Conservation (phyloP, 2,888 invertebrate species). For the Timema cristinae region DNA sequence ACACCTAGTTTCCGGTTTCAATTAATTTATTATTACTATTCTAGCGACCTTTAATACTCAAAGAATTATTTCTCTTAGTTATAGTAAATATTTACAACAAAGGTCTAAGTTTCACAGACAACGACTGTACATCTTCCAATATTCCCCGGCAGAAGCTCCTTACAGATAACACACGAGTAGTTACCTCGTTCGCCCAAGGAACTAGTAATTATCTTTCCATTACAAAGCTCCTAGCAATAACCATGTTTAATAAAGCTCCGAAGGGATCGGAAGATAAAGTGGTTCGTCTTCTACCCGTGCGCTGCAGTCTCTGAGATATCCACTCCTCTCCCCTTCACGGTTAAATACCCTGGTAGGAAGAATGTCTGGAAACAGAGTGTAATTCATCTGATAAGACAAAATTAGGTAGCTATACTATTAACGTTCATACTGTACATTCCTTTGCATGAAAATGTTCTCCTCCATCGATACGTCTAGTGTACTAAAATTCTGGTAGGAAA, state of each 20-base stretch:
- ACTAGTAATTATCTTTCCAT: slow-evolving; percentile 15
- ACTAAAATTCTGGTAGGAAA: too few relatives aligned
- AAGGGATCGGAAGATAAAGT: not conserved
- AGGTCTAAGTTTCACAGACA: too few relatives aligned
- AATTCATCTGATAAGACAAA: slow-evolving; percentile 13
- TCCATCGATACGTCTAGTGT: too few relatives aligned
- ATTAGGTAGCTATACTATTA: not conserved
- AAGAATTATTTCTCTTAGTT: too few relatives aligned
- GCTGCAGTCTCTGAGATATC: not conserved
- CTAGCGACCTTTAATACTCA: too few relatives aligned
- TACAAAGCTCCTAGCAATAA: slow-evolving; percentile 12
- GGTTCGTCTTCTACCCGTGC: slow-evolving; percentile 1
- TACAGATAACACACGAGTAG: slow-evolving; percentile 7
- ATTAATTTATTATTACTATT: too few relatives aligned
- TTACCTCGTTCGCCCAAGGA: slow-evolving; percentile 2
- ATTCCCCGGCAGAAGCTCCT: slow-evolving; percentile 1
- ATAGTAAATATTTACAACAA: too few relatives aligned
- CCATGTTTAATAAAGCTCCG: slow-evolving; percentile 14
- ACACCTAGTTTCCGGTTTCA: too few relatives aligned
- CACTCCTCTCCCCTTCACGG: too few relatives aligned
- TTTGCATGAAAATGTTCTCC: too few relatives aligned
- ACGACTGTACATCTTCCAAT: too few relatives aligned
- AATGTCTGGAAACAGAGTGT: slow-evolving; percentile 8
- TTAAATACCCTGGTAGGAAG: not conserved
- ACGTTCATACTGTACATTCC: too few relatives aligned